A percentile compares a stretch with the other conserved stretches of the same genome.
Evolutionary conservation across 2,888 invertebrate genomes (phyloP).

Genomic region (Megaustenia siamemsis): DNA sequence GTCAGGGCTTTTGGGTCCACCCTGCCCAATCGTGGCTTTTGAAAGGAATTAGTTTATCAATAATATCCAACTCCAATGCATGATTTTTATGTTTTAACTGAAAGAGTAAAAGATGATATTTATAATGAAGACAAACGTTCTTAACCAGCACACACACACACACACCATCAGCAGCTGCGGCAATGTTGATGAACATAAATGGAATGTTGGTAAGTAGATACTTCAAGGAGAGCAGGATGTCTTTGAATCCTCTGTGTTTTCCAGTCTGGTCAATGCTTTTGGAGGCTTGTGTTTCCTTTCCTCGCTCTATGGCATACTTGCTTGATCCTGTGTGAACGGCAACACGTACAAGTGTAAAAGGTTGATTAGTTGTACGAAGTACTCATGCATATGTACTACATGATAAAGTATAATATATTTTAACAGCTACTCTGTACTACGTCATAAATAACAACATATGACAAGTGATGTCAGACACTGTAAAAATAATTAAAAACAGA

Average conservation of each 20-base stretch:
- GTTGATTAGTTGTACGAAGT: no score
- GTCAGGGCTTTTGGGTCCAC: no score
- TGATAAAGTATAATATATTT: no score
- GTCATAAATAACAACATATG: no score
- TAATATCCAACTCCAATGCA: neutral
- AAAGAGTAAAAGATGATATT: no score
- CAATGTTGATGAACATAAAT: conserved; percentile 78
- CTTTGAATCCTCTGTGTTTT: conserved; percentile 59
- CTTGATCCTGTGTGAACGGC: conserved; percentile 72
- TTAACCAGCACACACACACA: neutral
- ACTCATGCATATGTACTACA: no score
- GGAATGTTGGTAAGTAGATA: conserved; percentile 76
- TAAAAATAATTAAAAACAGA: neutral
- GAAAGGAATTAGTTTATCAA: neutral
- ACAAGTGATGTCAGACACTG: neutral
- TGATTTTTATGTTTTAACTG: neutral
- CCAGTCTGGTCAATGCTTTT: conserved; percentile 14
- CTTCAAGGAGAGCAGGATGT: conserved; percentile 71
- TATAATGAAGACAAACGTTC: no score
- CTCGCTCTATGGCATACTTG: conserved; percentile 70
- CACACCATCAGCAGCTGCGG: conserved; percentile 82
- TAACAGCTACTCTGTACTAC: no score
- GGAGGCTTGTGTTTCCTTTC: conserved; percentile 66
- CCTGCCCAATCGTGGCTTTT: no score
- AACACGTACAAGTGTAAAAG: no score